A percentile compares a stretch with the other conserved stretches of the same genome.
These are phyloP conservation scores for Neoitamus cyanurus DNA, from an alignment of 2,888 invertebrate species.

Conservation along the genomic window DNA sequence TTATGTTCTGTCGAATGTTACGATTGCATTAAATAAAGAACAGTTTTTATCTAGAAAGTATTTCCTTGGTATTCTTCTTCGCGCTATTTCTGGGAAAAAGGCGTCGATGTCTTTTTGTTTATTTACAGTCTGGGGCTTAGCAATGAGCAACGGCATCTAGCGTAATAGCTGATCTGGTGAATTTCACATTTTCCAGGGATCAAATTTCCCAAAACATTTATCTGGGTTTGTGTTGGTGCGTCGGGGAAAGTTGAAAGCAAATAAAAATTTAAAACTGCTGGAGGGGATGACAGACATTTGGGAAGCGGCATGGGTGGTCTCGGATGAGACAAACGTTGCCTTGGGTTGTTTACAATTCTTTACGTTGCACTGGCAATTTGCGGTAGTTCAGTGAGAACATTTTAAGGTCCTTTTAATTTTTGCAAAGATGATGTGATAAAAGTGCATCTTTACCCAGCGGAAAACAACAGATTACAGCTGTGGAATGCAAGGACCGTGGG, in stretches of 20 bases:
- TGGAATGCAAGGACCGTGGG: neutral
- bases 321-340: neutral
- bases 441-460: neutral
- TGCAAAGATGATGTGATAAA: neutral
- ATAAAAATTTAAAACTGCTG: neutral
- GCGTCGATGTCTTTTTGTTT: neutral
- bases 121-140: neutral
- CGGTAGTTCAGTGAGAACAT: neutral
- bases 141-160: neutral
- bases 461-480: neutral
- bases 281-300: neutral
- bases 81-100: no score
- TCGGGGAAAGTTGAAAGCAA: neutral
- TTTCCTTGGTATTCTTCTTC: neutral
- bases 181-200: neutral
- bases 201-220: neutral
- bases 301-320: conserved; percentile 34
- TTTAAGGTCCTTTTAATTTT: neutral
- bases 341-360: neutral
- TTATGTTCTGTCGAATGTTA: neutral
- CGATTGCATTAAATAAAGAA: neutral
- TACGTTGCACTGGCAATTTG: neutral
- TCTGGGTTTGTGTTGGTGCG: neutral
- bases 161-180: neutral
- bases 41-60: neutral